These are phyloP conservation scores for Distichodus sexfasciatus DNA, from an alignment of 2,797 vertebrate species.

Conservation along the genomic window DNA sequence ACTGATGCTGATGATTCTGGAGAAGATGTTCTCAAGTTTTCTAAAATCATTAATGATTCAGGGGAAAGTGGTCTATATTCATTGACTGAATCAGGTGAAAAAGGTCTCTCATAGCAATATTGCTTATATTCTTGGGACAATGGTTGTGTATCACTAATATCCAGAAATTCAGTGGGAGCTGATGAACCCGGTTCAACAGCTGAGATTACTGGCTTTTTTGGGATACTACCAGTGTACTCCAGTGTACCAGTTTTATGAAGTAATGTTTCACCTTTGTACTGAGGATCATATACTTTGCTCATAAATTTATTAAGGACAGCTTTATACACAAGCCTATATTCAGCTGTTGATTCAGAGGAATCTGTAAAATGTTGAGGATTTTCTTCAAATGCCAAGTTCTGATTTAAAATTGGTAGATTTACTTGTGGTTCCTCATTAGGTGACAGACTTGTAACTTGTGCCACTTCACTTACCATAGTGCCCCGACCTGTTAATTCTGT, in stretches of 20 bases:
- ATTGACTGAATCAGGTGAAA: conserved; percentile 49
- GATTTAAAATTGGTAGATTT: background rate
- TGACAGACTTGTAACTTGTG: background rate
- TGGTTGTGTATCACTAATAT: background rate
- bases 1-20: conserved; percentile 53
- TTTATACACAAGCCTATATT: conserved; percentile 53
- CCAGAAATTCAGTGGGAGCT: background rate
- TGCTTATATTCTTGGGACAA: conserved; percentile 5
- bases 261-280: conserved; percentile 62
- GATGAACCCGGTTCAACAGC: background rate
- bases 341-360: conserved; percentile 20
- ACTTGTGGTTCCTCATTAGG: background rate
- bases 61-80: conserved; percentile 53
- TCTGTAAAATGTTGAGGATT: background rate
- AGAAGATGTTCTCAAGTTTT: conserved; percentile 42
- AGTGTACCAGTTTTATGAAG: conserved; percentile 51
- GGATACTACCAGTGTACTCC: conserved; percentile 44
- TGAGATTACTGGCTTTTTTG: conserved; percentile 8
- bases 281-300: conserved; percentile 64
- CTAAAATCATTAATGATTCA: background rate
- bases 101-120: background rate
- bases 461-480: conserved; percentile 7
- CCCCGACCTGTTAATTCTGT: background rate
- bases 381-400: background rate
- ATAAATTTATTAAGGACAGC: conserved; percentile 59